A percentile compares a stretch with the other conserved stretches of the same genome.
phyloP scores from a whole-genome alignment of 2,113 vertebrate species.

The Pipa parva region DNA sequence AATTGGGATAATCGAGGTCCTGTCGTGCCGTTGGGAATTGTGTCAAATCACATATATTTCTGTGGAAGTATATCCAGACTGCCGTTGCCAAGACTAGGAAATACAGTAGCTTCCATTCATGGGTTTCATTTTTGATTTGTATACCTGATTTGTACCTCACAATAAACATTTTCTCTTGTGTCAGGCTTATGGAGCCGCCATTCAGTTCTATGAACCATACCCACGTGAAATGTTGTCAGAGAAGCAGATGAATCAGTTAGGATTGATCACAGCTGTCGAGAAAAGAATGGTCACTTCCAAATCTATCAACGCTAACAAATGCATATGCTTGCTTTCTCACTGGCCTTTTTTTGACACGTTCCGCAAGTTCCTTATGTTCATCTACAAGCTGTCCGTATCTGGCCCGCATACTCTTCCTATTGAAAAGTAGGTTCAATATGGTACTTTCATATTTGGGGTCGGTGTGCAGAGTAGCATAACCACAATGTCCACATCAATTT shows the following conservation, averaged over 20 bases:
- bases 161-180: not conserved
- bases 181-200: constrained; percentile 93
- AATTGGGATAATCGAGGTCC: too few species aligned
- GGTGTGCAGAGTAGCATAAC: too few species aligned
- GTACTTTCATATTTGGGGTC: too few species aligned
- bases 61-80: too few species aligned
- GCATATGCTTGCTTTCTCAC: constrained; percentile 95
- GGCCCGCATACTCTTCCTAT: constrained; percentile 94
- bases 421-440: constrained; percentile 80
- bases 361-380: constrained; percentile 93
- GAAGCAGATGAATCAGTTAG: constrained; percentile 88
- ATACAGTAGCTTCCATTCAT: too few species aligned
- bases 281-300: constrained; percentile 82
- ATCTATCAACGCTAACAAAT: constrained; percentile 90
- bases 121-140: too few species aligned
- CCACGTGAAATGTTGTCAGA: constrained; percentile 78
- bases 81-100: too few species aligned
- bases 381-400: constrained; percentile 93
- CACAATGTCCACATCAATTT: too few species aligned
- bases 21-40: too few species aligned
- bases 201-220: constrained; percentile 94
- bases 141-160: not conserved
- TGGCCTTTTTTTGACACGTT: constrained; percentile 98
- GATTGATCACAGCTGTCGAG: constrained; percentile 83
- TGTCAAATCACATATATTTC: too few species aligned